These are phyloP conservation scores for Morpho achilles DNA, from an alignment of 2,888 invertebrate genomes.

Conservation along the genomic window DNA sequence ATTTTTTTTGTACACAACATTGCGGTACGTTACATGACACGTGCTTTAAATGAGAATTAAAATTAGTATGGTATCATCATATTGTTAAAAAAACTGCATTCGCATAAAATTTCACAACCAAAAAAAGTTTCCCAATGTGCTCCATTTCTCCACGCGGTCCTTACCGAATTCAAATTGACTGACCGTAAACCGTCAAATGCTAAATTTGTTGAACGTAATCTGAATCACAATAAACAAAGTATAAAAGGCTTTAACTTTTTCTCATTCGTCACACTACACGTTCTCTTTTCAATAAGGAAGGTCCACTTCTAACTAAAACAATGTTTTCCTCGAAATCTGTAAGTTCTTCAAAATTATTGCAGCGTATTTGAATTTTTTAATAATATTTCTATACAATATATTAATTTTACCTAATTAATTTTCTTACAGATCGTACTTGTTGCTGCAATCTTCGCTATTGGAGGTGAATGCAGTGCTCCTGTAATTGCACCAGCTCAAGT, in stretches of 20 bases:
- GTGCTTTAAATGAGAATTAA: conserved; percentile 9
- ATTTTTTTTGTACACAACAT: conserved; percentile 1
- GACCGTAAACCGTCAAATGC: conserved; percentile 65
- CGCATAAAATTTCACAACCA: conserved; percentile 50
- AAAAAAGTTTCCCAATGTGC: conserved; percentile 63
- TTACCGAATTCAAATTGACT: conserved; percentile 67
- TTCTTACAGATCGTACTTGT: conserved; percentile 64
- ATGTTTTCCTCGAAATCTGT: conserved; percentile 76
- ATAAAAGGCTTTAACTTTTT: conserved; percentile 64
- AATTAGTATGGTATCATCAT: conserved; percentile 18
- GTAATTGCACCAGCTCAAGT: conserved; percentile 76
- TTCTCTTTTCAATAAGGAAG: conserved; percentile 69
- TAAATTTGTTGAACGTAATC: conserved; percentile 56
- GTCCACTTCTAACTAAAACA: conserved; percentile 60
- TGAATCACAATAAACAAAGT: conserved; percentile 69
- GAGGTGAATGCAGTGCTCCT: conserved; percentile 62
- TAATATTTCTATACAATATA: background rate
- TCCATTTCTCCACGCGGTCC: conserved; percentile 70
- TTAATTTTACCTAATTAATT: conserved; percentile 1
- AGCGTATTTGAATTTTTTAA: background rate
- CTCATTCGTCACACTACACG: conserved; percentile 56
- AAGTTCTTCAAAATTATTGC: conserved; percentile 33
- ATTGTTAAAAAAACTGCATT: conserved; percentile 25
- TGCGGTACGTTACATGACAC: background rate
- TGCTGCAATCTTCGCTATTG: conserved; percentile 56